Evolutionary conservation across 2,113 vertebrate genomes (phyloP).

Genomic region (Choloepus hoffmanni): DNA sequence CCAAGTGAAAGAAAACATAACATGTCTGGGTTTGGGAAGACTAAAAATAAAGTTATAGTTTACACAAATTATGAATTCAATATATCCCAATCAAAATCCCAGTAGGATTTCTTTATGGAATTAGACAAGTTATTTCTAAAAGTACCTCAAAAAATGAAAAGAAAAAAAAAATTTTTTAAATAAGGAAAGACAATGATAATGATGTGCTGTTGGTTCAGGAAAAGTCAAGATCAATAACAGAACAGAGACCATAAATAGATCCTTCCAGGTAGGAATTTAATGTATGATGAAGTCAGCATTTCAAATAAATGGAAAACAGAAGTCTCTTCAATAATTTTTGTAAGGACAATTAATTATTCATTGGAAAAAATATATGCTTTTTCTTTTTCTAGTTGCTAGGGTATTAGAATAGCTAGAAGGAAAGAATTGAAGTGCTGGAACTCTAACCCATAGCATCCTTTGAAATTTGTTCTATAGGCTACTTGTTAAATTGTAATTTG

Average conservation of each 20-base stretch:
- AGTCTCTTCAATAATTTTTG: neutral
- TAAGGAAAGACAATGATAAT: neutral
- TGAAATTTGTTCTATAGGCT: too few relatives aligned
- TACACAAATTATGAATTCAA: neutral
- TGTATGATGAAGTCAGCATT: slow-evolving; percentile 1
- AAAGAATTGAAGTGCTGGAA: too few relatives aligned
- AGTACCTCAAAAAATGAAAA: neutral
- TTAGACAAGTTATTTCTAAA: slow-evolving; percentile 14
- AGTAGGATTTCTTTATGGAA: neutral
- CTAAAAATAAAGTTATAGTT: slow-evolving; percentile 28
- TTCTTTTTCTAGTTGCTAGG: too few relatives aligned
- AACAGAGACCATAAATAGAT: slow-evolving; percentile 24
- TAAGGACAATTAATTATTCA: neutral
- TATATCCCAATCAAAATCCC: neutral
- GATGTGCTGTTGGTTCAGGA: neutral
- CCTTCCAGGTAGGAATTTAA: neutral
- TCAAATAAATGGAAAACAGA: neutral
- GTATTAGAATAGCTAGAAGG: too few relatives aligned
- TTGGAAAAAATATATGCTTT: neutral
- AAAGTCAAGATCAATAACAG: neutral
- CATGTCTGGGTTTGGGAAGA: neutral
- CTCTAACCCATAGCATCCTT: too few relatives aligned
- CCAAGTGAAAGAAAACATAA: neutral
- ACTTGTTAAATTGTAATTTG: too few relatives aligned
- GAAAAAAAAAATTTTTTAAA: neutral